Evolutionary conservation across 2,797 vertebrate genomes (phyloP), one percentile per base, ranked within the genome.

Genomic region (Cynodonichthys magdalenae): DNA sequence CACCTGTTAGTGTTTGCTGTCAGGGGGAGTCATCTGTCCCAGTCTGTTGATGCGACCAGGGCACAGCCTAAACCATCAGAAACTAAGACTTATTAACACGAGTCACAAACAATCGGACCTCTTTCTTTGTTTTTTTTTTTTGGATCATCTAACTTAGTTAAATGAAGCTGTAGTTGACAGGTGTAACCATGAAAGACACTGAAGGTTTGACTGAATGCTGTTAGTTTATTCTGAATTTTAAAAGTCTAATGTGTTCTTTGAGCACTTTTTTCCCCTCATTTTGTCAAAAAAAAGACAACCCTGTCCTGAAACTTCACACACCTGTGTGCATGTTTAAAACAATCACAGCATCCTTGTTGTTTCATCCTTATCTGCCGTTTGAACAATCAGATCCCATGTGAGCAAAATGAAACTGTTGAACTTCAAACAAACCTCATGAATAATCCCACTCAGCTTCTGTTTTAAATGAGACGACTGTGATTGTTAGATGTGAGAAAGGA

Each of bases 361-460:
- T 90, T 87, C 82, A 84, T 88, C 86, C 81, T 76, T 71, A 80
- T 89, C 86, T 90, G 91, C 90, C 90, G 92, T 92, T 86, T 91
- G 85, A 92, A 93, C 2, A 93, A 89, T 72, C 80, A 67, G 79
- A 74, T 92, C 90, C 88, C 89, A 74, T 74, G 88, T 87, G 92
- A 82, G 88, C 69, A 75, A 89, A 87, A 80, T 59, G 83, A 88
- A 92, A 91, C 84, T 77, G 83, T 80, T 90, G 83, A 89, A 90
- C 92, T 92, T 94, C 92, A 94, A 94, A 92, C 92, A 92, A 85
- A 87, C 85, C 89, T 93, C 88, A 92, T 92, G 92, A 92, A 92
- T 92, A 92, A 91, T 91, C 89, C 81, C 50, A 59, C 75, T 19
- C 79, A 86, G 81, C 74, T 75, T 65, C 85, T 89, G 86, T 90